Evolutionary conservation across 2,113 vertebrate species (phyloP).

Genomic region (Protobothrops flavoviridis): DNA sequence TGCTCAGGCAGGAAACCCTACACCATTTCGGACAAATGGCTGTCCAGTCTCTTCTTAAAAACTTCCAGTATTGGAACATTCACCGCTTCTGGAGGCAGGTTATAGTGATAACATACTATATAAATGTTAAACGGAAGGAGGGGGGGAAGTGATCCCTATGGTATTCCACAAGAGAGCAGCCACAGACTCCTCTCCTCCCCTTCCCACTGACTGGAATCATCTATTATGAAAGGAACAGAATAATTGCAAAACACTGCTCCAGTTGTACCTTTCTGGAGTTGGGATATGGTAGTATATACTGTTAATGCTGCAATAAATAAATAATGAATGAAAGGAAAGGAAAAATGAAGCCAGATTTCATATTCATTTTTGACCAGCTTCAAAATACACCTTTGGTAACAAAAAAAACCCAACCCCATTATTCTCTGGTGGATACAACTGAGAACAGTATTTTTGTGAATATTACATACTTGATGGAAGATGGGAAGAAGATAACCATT

Average conservation of each 20-base stretch:
- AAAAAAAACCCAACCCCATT: not conserved
- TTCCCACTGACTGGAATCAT: not conserved
- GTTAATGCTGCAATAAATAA: not conserved
- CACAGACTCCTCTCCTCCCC: not conserved
- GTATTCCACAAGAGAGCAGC: not conserved
- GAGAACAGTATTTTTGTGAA: not conserved
- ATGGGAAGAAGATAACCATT: not conserved
- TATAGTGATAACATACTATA: not conserved
- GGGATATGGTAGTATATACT: not conserved
- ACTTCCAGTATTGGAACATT: too few relatives aligned
- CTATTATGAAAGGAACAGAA: not conserved
- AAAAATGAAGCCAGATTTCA: not conserved
- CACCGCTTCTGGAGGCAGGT: too few relatives aligned
- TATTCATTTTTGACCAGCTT: not conserved
- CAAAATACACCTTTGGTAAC: not conserved
- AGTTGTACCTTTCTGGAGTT: not conserved
- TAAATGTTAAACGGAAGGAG: not conserved
- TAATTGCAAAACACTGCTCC: not conserved
- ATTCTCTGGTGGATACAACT: not conserved
- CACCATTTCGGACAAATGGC: too few relatives aligned
- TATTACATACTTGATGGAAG: not conserved
- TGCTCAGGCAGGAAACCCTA: too few relatives aligned
- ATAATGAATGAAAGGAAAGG: constrained; percentile 2
- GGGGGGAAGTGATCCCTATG: not conserved
- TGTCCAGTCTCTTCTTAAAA: too few relatives aligned